Base-by-base conservation (phyloP, 2,888 invertebrate genomes). In the Dyspetes luteomarginatus region DNA sequence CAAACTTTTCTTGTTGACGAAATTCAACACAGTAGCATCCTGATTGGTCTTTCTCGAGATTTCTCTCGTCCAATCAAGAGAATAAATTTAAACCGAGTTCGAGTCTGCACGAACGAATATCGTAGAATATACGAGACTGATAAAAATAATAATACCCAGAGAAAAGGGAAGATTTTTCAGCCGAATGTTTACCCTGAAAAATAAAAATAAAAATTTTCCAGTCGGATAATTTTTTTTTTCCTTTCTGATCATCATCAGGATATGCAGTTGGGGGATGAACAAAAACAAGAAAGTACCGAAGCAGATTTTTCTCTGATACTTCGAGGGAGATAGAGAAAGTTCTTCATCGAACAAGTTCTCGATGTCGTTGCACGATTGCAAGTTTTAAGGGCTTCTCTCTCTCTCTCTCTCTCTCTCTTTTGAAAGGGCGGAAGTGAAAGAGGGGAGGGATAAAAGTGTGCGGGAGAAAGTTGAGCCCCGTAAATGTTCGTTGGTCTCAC, bases 341-440 rank as follows among this genome's bases (percentile, higher is more conserved):
- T 88, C 86, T 85, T 88, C 86, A 85, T 85, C 82, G 82, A 78
- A 78, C 81, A 85, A 84, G 82, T 86, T 86, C 64, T 73, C 83
- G 82, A 84, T 85, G 85, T 84, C 84, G 83, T 81, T 79, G 82
- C 80, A 82, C 84, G 86, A 87, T 86, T 85, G 84, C 84, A 77
- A 86, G 79, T 85, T 86, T 82, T 81, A 62, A 24, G 68, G 56
- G 45, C 48, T 15, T 48, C 17, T n/a, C 7, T 2, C 5, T 36
- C 5, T 36, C 5, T 36, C 5, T 36, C 7, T 36, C 36, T 36
- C n/a, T n/a, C n/a, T 48, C 26, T 12, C 36, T n/a, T 22, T 22
- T 43, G 28, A 26, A 17, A 3, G 30, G 22, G 7, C 7, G 50
- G 48, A 64, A 15, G 15, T 28, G 36, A 9, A 45, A 9, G 43